A percentile compares a stretch with the other conserved stretches of the same genome.
These are phyloP conservation scores for Branchipolynoe longqiensis DNA, from an alignment of 2,888 invertebrate genomes.

Conservation along the genomic window DNA sequence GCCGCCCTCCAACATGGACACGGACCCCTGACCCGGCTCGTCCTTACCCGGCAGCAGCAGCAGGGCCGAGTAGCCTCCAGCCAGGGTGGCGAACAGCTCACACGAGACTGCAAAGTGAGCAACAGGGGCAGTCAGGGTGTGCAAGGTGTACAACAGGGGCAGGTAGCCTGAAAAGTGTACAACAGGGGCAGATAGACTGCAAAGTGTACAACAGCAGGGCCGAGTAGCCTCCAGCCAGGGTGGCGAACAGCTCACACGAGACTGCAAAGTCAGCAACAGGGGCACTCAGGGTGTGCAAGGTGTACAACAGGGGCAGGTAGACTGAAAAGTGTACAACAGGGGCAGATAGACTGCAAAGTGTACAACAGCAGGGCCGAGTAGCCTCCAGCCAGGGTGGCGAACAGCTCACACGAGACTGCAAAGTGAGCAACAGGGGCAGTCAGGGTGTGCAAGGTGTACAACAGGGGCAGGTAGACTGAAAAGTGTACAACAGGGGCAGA, in stretches of 20 bases:
- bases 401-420: constrained; percentile 43
- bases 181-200: too few species aligned
- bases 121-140: neutral
- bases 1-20: constrained; percentile 52
- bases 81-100: constrained; percentile 33
- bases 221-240: constrained; percentile 26
- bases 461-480: too few species aligned
- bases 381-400: constrained; percentile 25
- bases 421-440: neutral
- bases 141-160: too few species aligned
- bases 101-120: constrained; percentile 10
- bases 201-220: constrained; percentile 24
- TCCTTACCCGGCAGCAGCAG: constrained; percentile 46
- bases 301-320: too few species aligned
- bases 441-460: too few species aligned
- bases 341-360: too few species aligned
- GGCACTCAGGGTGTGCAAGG: too few species aligned
- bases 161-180: too few species aligned
- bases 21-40: constrained; percentile 20
- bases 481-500: too few species aligned
- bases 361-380: constrained; percentile 27
- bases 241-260: constrained; percentile 35
- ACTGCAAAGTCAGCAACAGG: constrained; percentile 2
- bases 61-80: constrained; percentile 32
- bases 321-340: too few species aligned